Evolutionary conservation across 2,797 vertebrate species (phyloP).

Genomic region (Salarias fasciatus): DNA sequence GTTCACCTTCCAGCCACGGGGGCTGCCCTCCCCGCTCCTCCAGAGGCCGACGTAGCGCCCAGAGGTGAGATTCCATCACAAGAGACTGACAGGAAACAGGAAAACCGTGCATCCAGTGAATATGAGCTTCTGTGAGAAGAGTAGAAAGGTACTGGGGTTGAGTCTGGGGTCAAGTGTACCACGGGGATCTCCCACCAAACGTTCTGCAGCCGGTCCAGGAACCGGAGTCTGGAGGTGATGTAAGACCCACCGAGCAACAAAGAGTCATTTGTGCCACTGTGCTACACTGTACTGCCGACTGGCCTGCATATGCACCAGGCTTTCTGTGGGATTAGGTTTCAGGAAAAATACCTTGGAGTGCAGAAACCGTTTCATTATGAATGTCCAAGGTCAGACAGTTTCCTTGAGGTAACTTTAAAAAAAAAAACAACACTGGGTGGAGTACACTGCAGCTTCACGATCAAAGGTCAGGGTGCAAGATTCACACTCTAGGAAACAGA

Average conservation of each 20-base stretch:
- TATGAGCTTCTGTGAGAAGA: constrained; percentile 39
- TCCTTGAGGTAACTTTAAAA: not conserved
- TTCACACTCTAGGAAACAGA: too few species aligned
- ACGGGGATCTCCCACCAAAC: constrained; percentile 29
- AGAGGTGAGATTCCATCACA: constrained; percentile 19
- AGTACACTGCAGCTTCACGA: not conserved
- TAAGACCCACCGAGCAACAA: constrained; percentile 56
- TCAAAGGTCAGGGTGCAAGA: constrained; percentile 1
- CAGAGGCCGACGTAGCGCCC: constrained; percentile 3
- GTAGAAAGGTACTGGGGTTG: constrained; percentile 27
- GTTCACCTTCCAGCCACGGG: constrained; percentile 32
- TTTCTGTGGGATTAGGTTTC: constrained; percentile 40
- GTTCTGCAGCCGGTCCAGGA: constrained; percentile 21
- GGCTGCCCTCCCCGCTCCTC: constrained; percentile 22
- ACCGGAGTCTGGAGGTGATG: constrained; percentile 54
- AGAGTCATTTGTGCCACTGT: constrained; percentile 61
- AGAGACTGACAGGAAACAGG: constrained; percentile 14
- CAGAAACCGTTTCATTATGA: constrained; percentile 42
- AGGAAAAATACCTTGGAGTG: constrained; percentile 32
- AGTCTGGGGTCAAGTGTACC: constrained; percentile 34
- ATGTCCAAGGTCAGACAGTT: constrained; percentile 36
- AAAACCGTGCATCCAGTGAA: constrained; percentile 14
- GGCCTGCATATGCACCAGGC: constrained; percentile 38
- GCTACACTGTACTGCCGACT: constrained; percentile 30
- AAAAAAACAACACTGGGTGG: constrained; percentile 7